These are phyloP conservation scores for Irena cyanogastra DNA, from an alignment of 2,113 vertebrate genomes.

Conservation along the genomic window DNA sequence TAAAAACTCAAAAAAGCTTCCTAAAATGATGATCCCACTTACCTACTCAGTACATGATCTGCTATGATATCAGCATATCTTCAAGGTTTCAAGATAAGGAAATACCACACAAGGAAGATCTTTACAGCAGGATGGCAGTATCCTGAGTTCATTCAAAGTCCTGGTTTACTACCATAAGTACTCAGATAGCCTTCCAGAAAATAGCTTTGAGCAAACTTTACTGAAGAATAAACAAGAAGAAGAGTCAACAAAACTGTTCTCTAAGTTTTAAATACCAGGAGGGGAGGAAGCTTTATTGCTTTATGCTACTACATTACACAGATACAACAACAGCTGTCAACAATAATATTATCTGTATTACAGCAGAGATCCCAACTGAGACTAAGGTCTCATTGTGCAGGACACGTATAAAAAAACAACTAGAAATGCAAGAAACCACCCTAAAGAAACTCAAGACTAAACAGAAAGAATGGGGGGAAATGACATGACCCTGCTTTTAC, in stretches of 20 bases:
- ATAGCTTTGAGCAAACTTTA: conserved; percentile 32
- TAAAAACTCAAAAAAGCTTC: neutral
- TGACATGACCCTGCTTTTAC: neutral
- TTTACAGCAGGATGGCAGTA: conserved; percentile 22
- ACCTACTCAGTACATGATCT: neutral
- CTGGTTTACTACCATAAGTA: conserved; percentile 6
- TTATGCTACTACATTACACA: conserved; percentile 60
- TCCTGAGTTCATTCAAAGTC: neutral
- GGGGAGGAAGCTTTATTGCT: conserved; percentile 45
- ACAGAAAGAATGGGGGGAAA: neutral
- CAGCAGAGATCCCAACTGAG: conserved; percentile 4
- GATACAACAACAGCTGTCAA: conserved; percentile 54
- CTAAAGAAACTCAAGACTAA: neutral
- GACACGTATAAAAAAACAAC: neutral
- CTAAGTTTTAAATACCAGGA: conserved; percentile 36
- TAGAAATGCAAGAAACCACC: neutral
- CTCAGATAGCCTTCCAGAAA: neutral
- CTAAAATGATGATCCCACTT: neutral
- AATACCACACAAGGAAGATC: neutral
- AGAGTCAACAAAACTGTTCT: conserved; percentile 49
- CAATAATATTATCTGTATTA: conserved; percentile 54
- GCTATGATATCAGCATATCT: neutral
- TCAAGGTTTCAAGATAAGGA: conserved; percentile 44
- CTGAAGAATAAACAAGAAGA: conserved; percentile 37
- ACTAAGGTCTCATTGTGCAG: conserved; percentile 18